Base-by-base conservation (phyloP, 2,113 vertebrate species). In the Menidia beryllina region DNA sequence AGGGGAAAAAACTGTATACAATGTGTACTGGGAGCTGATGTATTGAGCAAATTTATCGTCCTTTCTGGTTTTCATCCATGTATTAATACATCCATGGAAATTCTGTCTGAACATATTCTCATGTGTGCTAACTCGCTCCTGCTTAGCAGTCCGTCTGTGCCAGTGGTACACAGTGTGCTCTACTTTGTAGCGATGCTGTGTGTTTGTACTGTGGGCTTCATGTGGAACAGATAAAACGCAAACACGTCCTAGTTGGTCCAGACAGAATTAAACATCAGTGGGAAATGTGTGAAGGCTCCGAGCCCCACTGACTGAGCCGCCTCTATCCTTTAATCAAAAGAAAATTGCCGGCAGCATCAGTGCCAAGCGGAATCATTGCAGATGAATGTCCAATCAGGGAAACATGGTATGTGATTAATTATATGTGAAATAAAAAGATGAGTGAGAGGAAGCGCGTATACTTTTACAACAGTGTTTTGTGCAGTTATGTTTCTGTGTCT, bases 251-350 rank as follows among this genome's bases (percentile, higher is more conserved):
- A 43, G 72, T 58, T 49, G 79, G 69, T 85, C 84, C 87, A 90
- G 78, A 86, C 82, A 86, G 89, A 89, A 90, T 90, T 84, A 87
- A 89, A 91, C 87, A 87, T 90, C 87, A 88, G 77, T 81, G 64
- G 61, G 55, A 78, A 84, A 79, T 79, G 70, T 77, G 72, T 21
- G 74, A 69, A 78, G 82, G 73, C 84, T 82, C 59, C 21, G 76
- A 80, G 86, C 80, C 55, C 68, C 17, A 77, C 83, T 53, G 73
- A 80, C 82, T 77, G 82, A 83, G 81, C 66, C 25, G 78, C 74
- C 76, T 85, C 81, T 62, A 70, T 77, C 48, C 81, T 89, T 88
- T 91, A 87, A 89, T 91, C 89, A 89, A 86, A 86, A 78, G 81
- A 81, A 82, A 87, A 84, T 81, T 78, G 85, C 85, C 36, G 68